Percentiles rank a stretch among this genome's conserved stretches.
Evolutionary conservation across 2,888 invertebrate genomes (phyloP).

Genomic region (Prosopocoilus inquinatus): DNA sequence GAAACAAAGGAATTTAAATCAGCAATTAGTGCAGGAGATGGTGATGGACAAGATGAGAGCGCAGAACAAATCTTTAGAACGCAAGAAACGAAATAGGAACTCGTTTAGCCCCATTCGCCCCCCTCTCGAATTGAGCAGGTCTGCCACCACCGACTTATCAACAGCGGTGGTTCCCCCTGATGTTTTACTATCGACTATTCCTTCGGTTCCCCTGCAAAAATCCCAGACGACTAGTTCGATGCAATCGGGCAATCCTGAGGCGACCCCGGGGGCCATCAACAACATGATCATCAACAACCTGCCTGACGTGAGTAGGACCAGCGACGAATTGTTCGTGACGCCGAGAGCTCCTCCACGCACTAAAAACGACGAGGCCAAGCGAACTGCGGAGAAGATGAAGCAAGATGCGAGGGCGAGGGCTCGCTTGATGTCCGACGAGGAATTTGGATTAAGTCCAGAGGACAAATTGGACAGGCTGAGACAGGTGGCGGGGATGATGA

Average conservation of each 20-base stretch:
- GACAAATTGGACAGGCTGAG: constrained; percentile 60
- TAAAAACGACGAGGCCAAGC: constrained; percentile 51
- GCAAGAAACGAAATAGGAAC: constrained; percentile 56
- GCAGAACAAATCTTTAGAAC: constrained; percentile 63
- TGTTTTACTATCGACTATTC: constrained; percentile 39
- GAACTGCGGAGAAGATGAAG: constrained; percentile 59
- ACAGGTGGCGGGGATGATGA: constrained; percentile 35
- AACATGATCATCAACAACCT: constrained; percentile 45
- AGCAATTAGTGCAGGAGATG: constrained; percentile 78
- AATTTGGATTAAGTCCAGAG: constrained; percentile 70
- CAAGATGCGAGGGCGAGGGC: constrained; percentile 62
- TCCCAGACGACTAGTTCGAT: constrained; percentile 29
- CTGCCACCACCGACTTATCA: constrained; percentile 41
- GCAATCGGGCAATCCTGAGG: not conserved
- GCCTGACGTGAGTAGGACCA: constrained; percentile 36
- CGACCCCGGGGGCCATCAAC: not conserved
- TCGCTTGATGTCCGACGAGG: constrained; percentile 69
- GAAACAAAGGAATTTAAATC: constrained; percentile 78
- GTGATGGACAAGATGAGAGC: constrained; percentile 76
- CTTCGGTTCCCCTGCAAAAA: constrained; percentile 32
- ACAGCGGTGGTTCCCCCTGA: constrained; percentile 37
- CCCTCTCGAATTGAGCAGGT: constrained; percentile 43
- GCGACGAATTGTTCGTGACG: constrained; percentile 45
- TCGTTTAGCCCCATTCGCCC: constrained; percentile 44
- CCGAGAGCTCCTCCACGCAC: constrained; percentile 55